Conservation (phyloP, 1,140 invertebrate genomes). For the Bombus sylvicola region DNA sequence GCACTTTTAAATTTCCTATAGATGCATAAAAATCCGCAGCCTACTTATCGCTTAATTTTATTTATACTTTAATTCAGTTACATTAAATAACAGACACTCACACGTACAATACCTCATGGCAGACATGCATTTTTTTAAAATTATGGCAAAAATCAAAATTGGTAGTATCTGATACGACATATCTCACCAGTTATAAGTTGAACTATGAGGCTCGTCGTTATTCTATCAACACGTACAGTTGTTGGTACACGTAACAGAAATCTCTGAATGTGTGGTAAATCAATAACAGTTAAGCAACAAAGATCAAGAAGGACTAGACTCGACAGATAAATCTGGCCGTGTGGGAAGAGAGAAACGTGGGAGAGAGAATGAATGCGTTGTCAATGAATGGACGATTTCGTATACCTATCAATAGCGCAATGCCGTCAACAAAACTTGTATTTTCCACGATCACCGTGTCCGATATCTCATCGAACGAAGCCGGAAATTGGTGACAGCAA, state of each 20-base stretch:
- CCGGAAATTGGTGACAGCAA: slow-evolving; percentile 61
- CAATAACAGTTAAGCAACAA: background rate
- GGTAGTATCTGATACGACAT: too few relatives aligned
- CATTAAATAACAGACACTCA: too few relatives aligned
- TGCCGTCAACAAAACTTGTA: background rate
- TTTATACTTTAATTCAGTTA: too few relatives aligned
- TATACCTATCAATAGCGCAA: background rate
- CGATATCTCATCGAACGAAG: slow-evolving; percentile 43
- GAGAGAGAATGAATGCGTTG: slow-evolving; percentile 25
- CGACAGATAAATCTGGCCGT: background rate
- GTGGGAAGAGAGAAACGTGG: slow-evolving; percentile 1
- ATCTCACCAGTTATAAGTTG: too few relatives aligned
- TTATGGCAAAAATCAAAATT: too few relatives aligned
- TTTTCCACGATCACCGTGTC: slow-evolving; percentile 8
- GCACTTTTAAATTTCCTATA: too few relatives aligned
- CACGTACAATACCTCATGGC: too few relatives aligned
- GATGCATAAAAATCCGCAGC: too few relatives aligned
- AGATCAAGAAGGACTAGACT: background rate
- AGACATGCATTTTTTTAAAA: too few relatives aligned
- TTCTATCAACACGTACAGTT: background rate
- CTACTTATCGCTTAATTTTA: too few relatives aligned
- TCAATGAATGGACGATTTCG: slow-evolving; percentile 13
- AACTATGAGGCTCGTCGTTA: too few relatives aligned
- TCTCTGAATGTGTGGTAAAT: background rate
- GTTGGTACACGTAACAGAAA: background rate